Evolutionary conservation across 2,888 invertebrate genomes (phyloP).

Genomic region (Apodemia hepburni): DNA sequence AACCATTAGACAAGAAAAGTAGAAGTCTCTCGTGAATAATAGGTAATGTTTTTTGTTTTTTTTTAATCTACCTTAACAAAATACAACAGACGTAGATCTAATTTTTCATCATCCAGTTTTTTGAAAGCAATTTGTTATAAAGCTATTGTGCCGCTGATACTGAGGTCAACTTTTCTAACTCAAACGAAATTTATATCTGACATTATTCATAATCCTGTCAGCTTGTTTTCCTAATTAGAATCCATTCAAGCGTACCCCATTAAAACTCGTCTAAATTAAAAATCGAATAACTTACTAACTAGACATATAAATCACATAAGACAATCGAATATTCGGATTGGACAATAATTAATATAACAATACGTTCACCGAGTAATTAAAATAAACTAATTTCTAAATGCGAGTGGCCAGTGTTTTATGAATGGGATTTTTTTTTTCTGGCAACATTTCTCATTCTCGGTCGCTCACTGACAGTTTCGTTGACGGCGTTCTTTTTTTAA

Average conservation of each 20-base stretch:
- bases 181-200: constrained; percentile 72
- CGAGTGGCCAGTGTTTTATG: constrained; percentile 63
- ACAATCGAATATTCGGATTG: constrained; percentile 75
- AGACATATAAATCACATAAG: constrained; percentile 75
- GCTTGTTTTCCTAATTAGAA: constrained; percentile 78
- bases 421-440: constrained; percentile 62
- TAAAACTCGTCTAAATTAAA: constrained; percentile 79
- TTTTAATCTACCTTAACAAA: constrained; percentile 23
- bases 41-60: neutral
- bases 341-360: constrained; percentile 75
- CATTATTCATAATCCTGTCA: constrained; percentile 68
- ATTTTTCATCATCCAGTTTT: constrained; percentile 64
- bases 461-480: constrained; percentile 68
- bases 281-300: constrained; percentile 79
- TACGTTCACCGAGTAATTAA: constrained; percentile 72
- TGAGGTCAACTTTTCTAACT: constrained; percentile 56
- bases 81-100: constrained; percentile 26
- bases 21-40: neutral
- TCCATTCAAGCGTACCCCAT: constrained; percentile 75
- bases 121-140: constrained; percentile 61
- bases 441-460: constrained; percentile 72
- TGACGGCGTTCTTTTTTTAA: constrained; percentile 68
- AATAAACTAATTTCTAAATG: constrained; percentile 76
- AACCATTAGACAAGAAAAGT: too few species aligned
- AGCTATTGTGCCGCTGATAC: constrained; percentile 40